Conservation (phyloP, 2,113 vertebrate genomes). For the Labeo catla region DNA sequence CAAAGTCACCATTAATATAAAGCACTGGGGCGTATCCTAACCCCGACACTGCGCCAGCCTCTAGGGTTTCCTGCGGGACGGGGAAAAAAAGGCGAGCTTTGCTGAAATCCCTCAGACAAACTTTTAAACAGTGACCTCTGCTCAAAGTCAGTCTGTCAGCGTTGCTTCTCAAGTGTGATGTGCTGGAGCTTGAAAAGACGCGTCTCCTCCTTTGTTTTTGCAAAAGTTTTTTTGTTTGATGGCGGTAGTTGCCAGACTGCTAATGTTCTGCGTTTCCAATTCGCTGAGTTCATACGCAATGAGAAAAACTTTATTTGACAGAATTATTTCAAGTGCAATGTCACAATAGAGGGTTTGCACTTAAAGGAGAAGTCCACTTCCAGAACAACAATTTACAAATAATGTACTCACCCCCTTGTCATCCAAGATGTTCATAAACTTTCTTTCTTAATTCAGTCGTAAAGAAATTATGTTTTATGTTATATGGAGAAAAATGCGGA, state of each 20-base stretch:
- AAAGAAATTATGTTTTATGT: too few relatives aligned
- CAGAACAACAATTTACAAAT: too few relatives aligned
- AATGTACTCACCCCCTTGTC: too few relatives aligned
- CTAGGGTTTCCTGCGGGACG: constrained; percentile 65
- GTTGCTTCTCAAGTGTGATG: constrained; percentile 31
- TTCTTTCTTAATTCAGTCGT: too few relatives aligned
- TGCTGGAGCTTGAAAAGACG: neutral
- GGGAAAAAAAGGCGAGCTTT: constrained; percentile 63
- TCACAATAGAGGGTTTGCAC: too few relatives aligned
- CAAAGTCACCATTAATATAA: constrained; percentile 81
- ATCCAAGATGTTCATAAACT: too few relatives aligned
- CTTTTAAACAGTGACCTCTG: constrained; percentile 75
- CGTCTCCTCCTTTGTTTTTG: neutral
- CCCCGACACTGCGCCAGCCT: constrained; percentile 72
- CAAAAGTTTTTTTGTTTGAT: too few relatives aligned
- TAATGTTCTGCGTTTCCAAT: neutral
- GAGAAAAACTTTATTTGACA: neutral
- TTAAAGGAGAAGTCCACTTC: too few relatives aligned
- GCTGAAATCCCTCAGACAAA: constrained; percentile 70
- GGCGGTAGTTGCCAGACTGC: neutral
- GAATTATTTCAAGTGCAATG: neutral
- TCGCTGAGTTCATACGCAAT: neutral
- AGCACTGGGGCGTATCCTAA: constrained; percentile 75
- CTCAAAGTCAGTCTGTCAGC: constrained; percentile 74
- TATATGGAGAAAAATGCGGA: too few relatives aligned